A percentile compares a stretch with the other conserved stretches of the same genome.
phyloP scores from a whole-genome alignment of 1,140 invertebrate genomes.

The Psilanteris sp. region DNA sequence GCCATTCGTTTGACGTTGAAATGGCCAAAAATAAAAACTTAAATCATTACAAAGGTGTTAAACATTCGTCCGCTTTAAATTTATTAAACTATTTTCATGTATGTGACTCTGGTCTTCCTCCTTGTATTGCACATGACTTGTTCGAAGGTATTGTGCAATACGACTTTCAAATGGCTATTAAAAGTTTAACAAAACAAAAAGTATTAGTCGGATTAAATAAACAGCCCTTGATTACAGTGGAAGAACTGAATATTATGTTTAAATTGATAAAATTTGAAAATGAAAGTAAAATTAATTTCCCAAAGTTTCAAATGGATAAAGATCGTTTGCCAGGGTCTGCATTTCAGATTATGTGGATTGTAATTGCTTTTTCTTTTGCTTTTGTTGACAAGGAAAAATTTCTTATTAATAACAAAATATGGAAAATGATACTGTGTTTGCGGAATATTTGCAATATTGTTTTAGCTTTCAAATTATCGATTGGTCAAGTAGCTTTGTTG shows the following conservation, averaged over 20 bases:
- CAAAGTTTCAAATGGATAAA: neutral
- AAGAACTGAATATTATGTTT: conserved; percentile 19
- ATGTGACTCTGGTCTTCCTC: conserved; percentile 26
- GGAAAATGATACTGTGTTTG: conserved; percentile 56
- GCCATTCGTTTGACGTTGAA: conserved; percentile 1
- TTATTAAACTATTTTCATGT: conserved; percentile 46
- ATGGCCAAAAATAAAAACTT: conserved; percentile 6
- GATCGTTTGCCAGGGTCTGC: conserved; percentile 20
- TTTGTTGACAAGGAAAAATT: conserved; percentile 7
- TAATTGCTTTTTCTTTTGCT: conserved; percentile 22
- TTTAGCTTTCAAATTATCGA: conserved; percentile 26
- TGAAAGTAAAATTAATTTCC: conserved; percentile 22
- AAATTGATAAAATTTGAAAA: conserved; percentile 13
- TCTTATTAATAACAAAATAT: too few relatives aligned
- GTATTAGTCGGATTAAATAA: too few relatives aligned
- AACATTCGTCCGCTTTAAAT: conserved; percentile 43
- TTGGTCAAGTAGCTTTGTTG: conserved; percentile 20
- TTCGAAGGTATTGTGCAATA: conserved; percentile 47
- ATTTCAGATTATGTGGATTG: conserved; percentile 26
- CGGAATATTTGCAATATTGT: conserved; percentile 39
- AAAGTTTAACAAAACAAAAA: conserved; percentile 11
- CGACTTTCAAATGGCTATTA: conserved; percentile 34
- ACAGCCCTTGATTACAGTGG: conserved; percentile 24
- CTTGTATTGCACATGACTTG: conserved; percentile 36
- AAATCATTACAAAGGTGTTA: conserved; percentile 26